Evolutionary conservation across 2,113 vertebrate species (phyloP).

Genomic region (Aramus guarauna): DNA sequence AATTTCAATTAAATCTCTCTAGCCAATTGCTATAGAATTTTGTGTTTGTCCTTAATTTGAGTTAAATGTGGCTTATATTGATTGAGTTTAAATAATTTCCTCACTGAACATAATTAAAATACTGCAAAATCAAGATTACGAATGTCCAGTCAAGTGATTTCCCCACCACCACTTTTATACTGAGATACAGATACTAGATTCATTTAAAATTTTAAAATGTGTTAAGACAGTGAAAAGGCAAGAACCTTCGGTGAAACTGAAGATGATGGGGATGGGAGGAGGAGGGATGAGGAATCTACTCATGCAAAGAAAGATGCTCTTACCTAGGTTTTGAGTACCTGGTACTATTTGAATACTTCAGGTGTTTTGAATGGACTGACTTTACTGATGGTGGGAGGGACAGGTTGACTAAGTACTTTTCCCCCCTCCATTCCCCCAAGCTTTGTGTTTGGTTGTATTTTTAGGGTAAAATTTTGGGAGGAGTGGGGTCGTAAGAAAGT

Average conservation of each 20-base stretch:
- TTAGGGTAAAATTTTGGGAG: background rate
- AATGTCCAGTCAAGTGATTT: background rate
- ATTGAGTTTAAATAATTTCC: background rate
- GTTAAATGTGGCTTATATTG: background rate
- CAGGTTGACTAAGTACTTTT: fast-evolving
- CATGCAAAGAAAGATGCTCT: background rate
- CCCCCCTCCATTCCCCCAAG: too few species aligned
- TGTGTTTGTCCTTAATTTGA: background rate
- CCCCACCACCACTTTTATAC: background rate
- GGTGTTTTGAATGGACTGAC: background rate
- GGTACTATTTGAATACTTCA: background rate
- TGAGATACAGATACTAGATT: background rate
- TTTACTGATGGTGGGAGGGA: background rate
- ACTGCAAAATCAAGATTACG: background rate
- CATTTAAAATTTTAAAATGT: background rate
- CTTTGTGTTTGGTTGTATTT: background rate
- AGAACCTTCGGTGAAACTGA: background rate
- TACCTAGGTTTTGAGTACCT: background rate
- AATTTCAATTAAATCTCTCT: background rate
- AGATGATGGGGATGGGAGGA: background rate
- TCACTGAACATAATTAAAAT: background rate
- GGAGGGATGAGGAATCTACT: background rate
- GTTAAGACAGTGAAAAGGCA: background rate
- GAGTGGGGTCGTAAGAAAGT: background rate
- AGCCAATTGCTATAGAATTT: background rate